Evolutionary conservation across 2,797 vertebrate genomes (phyloP).

Genomic region (Lacerta agilis): DNA sequence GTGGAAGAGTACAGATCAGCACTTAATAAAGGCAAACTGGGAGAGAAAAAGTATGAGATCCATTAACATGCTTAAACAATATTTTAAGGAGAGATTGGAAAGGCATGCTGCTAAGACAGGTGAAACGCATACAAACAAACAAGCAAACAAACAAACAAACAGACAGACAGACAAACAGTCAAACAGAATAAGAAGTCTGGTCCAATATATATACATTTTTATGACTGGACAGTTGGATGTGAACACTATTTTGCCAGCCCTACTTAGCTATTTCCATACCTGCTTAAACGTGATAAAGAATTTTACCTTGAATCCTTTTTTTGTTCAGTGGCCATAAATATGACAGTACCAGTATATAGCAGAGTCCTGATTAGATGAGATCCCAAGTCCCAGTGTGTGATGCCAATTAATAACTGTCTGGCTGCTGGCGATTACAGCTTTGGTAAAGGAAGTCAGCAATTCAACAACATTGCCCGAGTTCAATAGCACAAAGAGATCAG

Average conservation of each 20-base stretch:
- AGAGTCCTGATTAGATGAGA: slow-evolving; percentile 64
- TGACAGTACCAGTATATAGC: slow-evolving; percentile 42
- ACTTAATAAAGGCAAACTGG: not conserved
- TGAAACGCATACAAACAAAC: slow-evolving; percentile 1
- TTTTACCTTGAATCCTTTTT: slow-evolving; percentile 65
- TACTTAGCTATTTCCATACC: slow-evolving; percentile 59
- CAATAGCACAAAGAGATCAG: not conserved
- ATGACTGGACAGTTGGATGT: not conserved
- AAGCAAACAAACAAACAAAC: too few species aligned
- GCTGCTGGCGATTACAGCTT: slow-evolving; percentile 50
- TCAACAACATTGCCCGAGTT: not conserved
- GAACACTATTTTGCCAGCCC: slow-evolving; percentile 15
- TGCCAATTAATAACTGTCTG: slow-evolving; percentile 54
- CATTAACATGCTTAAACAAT: not conserved
- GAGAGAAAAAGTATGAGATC: slow-evolving; percentile 16
- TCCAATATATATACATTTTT: not conserved
- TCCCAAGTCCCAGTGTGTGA: slow-evolving; percentile 41
- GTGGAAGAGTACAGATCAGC: slow-evolving; percentile 16
- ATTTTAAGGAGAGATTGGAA: slow-evolving; percentile 7
- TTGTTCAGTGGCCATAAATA: slow-evolving; percentile 53
- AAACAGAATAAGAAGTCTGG: not conserved
- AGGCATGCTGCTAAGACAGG: not conserved
- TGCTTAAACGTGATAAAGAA: slow-evolving; percentile 49
- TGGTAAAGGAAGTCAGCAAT: slow-evolving; percentile 23
- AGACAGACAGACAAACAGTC: too few species aligned